Evolutionary conservation across 2,888 invertebrate species (phyloP), one percentile per base, ranked within the genome.

Genomic region (Chalcis sispes): DNA sequence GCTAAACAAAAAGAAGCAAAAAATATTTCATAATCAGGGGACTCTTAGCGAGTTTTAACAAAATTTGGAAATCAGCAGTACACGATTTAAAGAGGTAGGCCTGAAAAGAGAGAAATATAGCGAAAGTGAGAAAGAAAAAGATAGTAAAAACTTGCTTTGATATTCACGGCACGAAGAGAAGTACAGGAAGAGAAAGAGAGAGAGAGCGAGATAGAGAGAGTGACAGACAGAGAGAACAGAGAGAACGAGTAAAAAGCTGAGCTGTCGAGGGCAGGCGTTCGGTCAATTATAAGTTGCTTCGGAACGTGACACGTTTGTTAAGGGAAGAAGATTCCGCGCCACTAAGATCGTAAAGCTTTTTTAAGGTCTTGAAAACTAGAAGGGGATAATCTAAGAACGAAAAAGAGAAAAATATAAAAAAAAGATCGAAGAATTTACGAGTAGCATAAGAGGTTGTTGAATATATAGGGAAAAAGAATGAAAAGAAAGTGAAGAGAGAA

Each of bases 271-370:
- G 80, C 84, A 85, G 84, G 80, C 83, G 80, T 83, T 83, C 79
- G 82, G 83, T 84, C 83, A 85, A 85, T 85, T 85, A 85, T 84
- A 86, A 86, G 82, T 85, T 85, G 80, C 81, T 82, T 77, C 69
- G 75, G 73, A 58, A 85, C 85, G 85, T 84, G 85, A 77, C 59
- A 62, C 56, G 82, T 73, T 72, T 85, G 77, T 79, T 50, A 72
- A 80, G 13, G 32, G n/a, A n/a, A n/a, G n/a, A 67, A 54, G 3
- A 23, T 58, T 15, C n/a, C n/a, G n/a, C n/a, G n/a, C n/a, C n/a
- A n/a, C 36, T 58, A 64, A 46, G 62, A 48, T 66, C 52, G 50
- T 5, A 27, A 36, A 65, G 27, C 50, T 2, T 66, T 67, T 62
- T 61, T 72, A 72, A 72, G 56, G 54, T 36, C 29, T 23, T 46